phyloP scores from a whole-genome alignment of 2,797 vertebrate species.

The Vultur gryphus region DNA sequence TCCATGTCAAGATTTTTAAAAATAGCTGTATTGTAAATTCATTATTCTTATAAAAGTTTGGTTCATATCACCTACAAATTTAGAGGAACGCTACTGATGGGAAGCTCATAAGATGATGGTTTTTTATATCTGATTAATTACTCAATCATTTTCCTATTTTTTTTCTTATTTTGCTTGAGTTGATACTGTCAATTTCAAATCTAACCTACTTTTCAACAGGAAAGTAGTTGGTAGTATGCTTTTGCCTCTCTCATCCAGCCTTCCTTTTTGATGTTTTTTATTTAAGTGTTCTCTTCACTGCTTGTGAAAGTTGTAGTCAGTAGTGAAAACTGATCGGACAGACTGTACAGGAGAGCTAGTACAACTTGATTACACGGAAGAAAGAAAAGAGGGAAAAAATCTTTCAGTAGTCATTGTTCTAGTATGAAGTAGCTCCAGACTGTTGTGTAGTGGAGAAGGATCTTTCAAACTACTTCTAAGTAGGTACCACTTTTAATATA shows the following conservation, averaged over 20 bases:
- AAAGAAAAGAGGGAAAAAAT: background rate
- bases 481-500: background rate
- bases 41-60: background rate
- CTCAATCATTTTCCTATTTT: background rate
- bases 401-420: background rate
- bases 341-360: background rate
- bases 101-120: background rate
- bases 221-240: background rate
- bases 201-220: background rate
- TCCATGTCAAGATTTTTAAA: background rate
- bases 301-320: background rate
- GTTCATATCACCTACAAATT: background rate
- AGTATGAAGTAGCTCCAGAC: background rate
- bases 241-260: background rate
- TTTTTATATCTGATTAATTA: background rate
- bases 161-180: background rate
- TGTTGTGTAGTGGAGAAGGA: background rate
- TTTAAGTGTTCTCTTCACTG: background rate
- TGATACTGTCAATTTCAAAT: background rate
- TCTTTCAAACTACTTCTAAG: background rate
- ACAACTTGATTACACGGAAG: fast-evolving
- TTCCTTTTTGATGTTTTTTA: background rate
- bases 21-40: background rate
- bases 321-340: background rate
- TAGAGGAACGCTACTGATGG: background rate